Evolutionary conservation across 1,140 invertebrate genomes (phyloP), one percentile per base, ranked within the genome.

Genomic region (Lysiphlebus fabarum): DNA sequence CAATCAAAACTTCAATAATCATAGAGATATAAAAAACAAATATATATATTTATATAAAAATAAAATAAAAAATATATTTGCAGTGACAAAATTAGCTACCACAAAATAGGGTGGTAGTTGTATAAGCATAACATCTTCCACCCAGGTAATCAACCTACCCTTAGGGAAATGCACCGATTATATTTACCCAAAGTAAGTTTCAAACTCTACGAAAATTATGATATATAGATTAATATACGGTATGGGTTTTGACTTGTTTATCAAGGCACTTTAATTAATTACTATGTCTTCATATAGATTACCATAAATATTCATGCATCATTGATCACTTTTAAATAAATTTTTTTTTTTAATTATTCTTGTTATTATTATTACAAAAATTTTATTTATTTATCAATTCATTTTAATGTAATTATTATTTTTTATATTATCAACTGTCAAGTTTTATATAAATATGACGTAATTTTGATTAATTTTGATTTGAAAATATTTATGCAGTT

Each of bases 191-290:
- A 68, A 64, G 63, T 50, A 69, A 63, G 58, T 63, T 61, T 10
- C 44, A 45, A 63, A 53, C 57, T 59, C 57, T 36, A 47, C 38
- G 17, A 26, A 26, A 38, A 51, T 17, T n/a, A 37, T 54, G 51
- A 60, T 51, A 60, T 26, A 26, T 12, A 44, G 51, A 14, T 34
- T 12, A 9, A 58, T n/a, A 40, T 8, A 36, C 26, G 41, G 26
- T 37, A 36, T 37, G 47, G 57, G 43, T n/a, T 26, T 45, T 62
- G 49, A 33, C 7, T 49, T 49, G 26, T 70, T 70, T 70, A 61
- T 57, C 38, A 59, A 55, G 53, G 65, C 68, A 72, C 70, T 72
- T 64, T 62, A 72, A 72, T 72, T 72, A 70, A 72, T 72, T 72
- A 70, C 66, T 51, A 61, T 60, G 49, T 62, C 56, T 62, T 58